Base-by-base conservation (phyloP, 2,113 vertebrate species). In the Isurus oxyrinchus region DNA sequence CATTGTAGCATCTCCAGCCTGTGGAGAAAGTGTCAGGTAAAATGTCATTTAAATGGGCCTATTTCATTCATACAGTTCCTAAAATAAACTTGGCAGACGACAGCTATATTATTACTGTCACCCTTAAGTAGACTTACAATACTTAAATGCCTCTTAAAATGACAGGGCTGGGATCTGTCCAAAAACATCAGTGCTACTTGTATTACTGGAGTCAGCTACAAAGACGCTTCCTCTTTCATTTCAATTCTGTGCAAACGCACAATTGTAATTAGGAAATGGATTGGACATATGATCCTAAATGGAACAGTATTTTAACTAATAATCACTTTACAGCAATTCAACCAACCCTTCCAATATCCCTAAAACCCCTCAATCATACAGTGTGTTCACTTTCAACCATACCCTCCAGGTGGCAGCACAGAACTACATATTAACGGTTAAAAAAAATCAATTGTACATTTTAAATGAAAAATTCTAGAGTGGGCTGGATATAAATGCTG, bases 21-120 rank as follows among this genome's bases (percentile, higher is more conserved):
- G 40, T 95, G 94, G 94, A 95, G 94, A 95, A 35, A 55, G 66
- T 72, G 94, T 95, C 66, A 69, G 27, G 94, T 72, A 95, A 95
- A 69, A 72, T 72, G 66, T 95, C 66, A 72, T 49, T 35, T 95
- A 49, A 69, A 95, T 76, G 94, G 66, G 67, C 27, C 49, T 72
- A 76, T 72, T 95, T 95, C 94, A 95, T 95, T 69, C 63, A 53
- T 55, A 49, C 66, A 72, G 44, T 19, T 40, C 61, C 67, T 72
- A 49, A 95, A 95, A 69, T 95, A 95, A 72, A 69, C 66, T 55
- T 95, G 5, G 67, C 66, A 95, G 94, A 76, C 76, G 49, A 95
- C 19, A 55, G 94, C 40, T 95, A 72, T 72, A 27, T 95, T 72
- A 95, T 95, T 95, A 72, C 66, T 95, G 66, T 31, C 94, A 72